Percentiles rank a stretch among this genome's conserved stretches.
Evolutionary conservation across 2,797 vertebrate genomes (phyloP).

Genomic region (Alca torda): DNA sequence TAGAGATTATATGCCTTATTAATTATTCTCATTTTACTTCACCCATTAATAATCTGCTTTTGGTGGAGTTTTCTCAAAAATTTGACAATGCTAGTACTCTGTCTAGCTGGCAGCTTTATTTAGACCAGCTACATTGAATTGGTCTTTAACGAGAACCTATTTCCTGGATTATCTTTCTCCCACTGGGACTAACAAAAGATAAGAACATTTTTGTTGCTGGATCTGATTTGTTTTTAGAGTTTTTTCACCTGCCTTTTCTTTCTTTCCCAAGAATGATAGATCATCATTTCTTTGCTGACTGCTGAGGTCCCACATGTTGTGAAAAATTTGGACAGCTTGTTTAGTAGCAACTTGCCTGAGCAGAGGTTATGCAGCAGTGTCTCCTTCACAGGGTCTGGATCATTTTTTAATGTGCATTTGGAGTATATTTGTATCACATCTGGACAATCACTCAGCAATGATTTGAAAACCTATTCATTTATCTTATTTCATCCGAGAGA

Average conservation of each 20-base stretch:
- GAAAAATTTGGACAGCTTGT: constrained; percentile 3
- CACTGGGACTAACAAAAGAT: background rate
- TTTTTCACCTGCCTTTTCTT: constrained; percentile 9
- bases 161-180: constrained; percentile 12
- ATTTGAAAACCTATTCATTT: constrained; percentile 16
- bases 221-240: background rate
- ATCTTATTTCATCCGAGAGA: constrained; percentile 13
- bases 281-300: background rate
- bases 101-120: constrained; percentile 2
- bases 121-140: background rate
- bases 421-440: background rate
- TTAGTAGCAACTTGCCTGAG: background rate
- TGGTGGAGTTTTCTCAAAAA: background rate
- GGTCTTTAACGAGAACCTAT: background rate
- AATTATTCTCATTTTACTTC: constrained; percentile 23
- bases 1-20: background rate
- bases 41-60: background rate
- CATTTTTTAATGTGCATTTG: background rate
- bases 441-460: background rate
- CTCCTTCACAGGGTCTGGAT: background rate
- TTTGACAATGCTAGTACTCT: background rate
- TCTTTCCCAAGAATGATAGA: background rate
- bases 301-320: background rate
- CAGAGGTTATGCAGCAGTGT: background rate
- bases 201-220: background rate